Percentiles rank a stretch among this genome's conserved stretches.
Conservation (phyloP, 1,140 invertebrate species). For the Drosophila lowei region DNA sequence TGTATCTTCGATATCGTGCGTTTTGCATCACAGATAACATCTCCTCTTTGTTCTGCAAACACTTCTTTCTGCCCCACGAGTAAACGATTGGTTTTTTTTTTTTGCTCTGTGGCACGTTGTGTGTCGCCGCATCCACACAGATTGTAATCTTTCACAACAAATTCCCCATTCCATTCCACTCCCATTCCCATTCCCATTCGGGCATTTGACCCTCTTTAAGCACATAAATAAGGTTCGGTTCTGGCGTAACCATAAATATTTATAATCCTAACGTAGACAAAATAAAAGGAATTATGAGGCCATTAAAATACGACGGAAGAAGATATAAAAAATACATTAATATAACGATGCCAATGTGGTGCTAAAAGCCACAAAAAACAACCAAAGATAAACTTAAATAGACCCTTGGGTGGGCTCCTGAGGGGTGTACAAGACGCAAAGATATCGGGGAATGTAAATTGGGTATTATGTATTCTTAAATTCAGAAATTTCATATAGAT, state of each 20-base stretch:
- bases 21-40: constrained; percentile 46
- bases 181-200: not conserved
- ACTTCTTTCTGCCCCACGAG: constrained; percentile 12
- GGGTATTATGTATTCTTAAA: no score
- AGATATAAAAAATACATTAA: constrained; percentile 56
- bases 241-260: constrained; percentile 45
- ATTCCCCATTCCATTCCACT: constrained; percentile 7
- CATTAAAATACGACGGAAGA: constrained; percentile 46
- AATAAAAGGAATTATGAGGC: constrained; percentile 55
- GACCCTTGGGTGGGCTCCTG: not conserved
- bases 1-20: constrained; percentile 44
- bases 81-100: constrained; percentile 1
- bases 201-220: not conserved
- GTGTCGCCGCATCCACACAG: constrained; percentile 11
- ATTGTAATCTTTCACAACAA: constrained; percentile 46
- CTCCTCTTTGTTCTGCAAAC: constrained; percentile 47
- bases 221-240: constrained; percentile 53
- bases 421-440: no score
- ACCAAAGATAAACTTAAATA: not conserved
- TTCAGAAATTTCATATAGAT: no score
- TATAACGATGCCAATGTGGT: constrained; percentile 37
- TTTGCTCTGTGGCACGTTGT: constrained; percentile 7
- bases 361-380: constrained; percentile 7
- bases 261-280: constrained; percentile 24
- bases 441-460: no score